Evolutionary conservation across 2,888 invertebrate species (phyloP).

Genomic region (Tanypteryx hageni): DNA sequence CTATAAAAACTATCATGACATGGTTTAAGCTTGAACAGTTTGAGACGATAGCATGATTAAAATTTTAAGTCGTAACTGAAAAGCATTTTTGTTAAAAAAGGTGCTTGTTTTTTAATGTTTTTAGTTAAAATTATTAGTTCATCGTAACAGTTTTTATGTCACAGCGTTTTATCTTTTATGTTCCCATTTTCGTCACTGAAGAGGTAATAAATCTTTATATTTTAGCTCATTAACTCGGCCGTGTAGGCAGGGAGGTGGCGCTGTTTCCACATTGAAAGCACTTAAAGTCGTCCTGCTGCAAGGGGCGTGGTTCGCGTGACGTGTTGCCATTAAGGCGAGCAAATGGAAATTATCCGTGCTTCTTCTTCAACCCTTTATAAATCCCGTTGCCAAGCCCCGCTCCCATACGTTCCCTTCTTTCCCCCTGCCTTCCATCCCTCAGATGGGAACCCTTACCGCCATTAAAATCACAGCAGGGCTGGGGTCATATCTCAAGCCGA

Average conservation of each 20-base stretch:
- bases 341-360: not conserved
- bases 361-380: not conserved
- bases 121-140: too few species aligned
- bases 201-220: not conserved
- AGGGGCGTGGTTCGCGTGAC: not conserved
- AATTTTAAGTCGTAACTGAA: too few species aligned
- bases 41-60: too few species aligned
- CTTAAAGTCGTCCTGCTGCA: not conserved
- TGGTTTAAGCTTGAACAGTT: too few species aligned
- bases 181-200: not conserved
- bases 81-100: too few species aligned
- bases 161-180: not conserved
- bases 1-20: too few species aligned
- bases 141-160: too few species aligned
- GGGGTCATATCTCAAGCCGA: not conserved
- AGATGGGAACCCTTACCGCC: not conserved
- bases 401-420: not conserved
- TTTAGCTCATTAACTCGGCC: not conserved
- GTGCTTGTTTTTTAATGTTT: too few species aligned
- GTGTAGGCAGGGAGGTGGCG: not conserved
- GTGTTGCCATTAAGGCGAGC: not conserved
- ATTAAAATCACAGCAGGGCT: not conserved
- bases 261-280: not conserved
- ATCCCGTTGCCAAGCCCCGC: too few species aligned
- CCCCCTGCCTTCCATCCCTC: not conserved